Percentiles rank a stretch among this genome's conserved stretches.
These are phyloP conservation scores for Zaprionus ornatus DNA, from an alignment of 1,140 invertebrate species.

Conservation along the genomic window DNA sequence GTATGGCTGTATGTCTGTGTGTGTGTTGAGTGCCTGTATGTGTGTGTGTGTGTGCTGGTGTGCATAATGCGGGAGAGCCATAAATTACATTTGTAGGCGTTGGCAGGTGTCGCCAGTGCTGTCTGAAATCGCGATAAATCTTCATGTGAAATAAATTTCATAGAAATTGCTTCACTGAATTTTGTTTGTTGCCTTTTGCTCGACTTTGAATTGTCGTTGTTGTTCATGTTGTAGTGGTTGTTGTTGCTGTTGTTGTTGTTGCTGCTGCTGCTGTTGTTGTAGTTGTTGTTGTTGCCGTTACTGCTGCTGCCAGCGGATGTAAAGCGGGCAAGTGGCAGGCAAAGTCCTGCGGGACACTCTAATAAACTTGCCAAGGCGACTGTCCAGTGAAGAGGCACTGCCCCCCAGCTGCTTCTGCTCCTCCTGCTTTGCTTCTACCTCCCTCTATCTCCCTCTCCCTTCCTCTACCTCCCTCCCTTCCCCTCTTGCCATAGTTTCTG, in stretches of 20 bases:
- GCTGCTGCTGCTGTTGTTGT: constrained; percentile 22
- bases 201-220: constrained; percentile 52
- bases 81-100: constrained; percentile 84
- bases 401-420: no score
- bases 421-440: no score
- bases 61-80: constrained; percentile 81
- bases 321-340: constrained; percentile 54
- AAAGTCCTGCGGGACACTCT: constrained; percentile 71
- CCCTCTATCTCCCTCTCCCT: no score
- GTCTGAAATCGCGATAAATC: constrained; percentile 84
- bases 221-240: constrained; percentile 22
- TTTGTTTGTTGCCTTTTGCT: constrained; percentile 76
- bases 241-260: constrained; percentile 22
- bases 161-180: constrained; percentile 84
- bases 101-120: constrained; percentile 84
- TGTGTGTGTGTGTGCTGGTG: constrained; percentile 52
- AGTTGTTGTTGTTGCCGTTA: constrained; percentile 23
- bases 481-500: constrained; percentile 10
- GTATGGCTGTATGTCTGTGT: constrained; percentile 16
- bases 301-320: constrained; percentile 62
- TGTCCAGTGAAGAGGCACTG: background rate
- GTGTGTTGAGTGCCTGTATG: constrained; percentile 40
- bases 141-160: constrained; percentile 84
- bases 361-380: constrained; percentile 61
- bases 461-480: background rate